These are phyloP conservation scores for Lepidotrigona ventralis DNA, from an alignment of 1,140 invertebrate species.

Conservation along the genomic window DNA sequence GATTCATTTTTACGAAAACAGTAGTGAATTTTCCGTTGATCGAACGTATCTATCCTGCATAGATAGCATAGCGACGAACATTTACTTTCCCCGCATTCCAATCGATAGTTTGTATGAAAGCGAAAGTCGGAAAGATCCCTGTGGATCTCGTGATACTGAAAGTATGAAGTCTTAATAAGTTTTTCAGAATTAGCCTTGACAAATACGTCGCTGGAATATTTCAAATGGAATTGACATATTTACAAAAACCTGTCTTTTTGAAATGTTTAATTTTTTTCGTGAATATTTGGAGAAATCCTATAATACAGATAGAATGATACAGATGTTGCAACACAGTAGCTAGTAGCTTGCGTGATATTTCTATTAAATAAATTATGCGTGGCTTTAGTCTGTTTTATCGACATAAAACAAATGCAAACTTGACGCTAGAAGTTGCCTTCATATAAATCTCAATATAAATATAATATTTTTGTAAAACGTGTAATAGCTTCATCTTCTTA, in stretches of 20 bases:
- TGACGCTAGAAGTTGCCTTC: too few relatives aligned
- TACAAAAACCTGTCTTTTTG: background rate
- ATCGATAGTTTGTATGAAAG: constrained; percentile 28
- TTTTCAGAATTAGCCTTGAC: constrained; percentile 45
- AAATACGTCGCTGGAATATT: constrained; percentile 18
- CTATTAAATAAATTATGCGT: too few relatives aligned
- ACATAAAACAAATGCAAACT: constrained; percentile 30
- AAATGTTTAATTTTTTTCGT: background rate
- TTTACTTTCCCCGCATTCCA: constrained; percentile 40
- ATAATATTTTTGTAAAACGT: too few relatives aligned
- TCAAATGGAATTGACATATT: constrained; percentile 38
- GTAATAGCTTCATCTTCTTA: too few relatives aligned
- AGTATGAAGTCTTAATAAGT: constrained; percentile 51
- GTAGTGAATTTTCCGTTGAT: constrained; percentile 20
- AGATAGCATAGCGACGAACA: background rate
- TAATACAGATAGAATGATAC: too few relatives aligned
- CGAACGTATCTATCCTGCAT: constrained; percentile 16
- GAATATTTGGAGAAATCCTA: background rate
- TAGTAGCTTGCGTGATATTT: too few relatives aligned
- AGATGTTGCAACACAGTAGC: too few relatives aligned
- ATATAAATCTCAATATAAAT: too few relatives aligned
- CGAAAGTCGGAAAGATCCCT: constrained; percentile 46
- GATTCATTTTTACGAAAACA: background rate
- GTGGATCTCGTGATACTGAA: constrained; percentile 12
- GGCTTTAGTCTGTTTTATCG: too few relatives aligned